Conservation (phyloP, 92 coral and sea anemone species). For the Siderastrea siderea region DNA sequence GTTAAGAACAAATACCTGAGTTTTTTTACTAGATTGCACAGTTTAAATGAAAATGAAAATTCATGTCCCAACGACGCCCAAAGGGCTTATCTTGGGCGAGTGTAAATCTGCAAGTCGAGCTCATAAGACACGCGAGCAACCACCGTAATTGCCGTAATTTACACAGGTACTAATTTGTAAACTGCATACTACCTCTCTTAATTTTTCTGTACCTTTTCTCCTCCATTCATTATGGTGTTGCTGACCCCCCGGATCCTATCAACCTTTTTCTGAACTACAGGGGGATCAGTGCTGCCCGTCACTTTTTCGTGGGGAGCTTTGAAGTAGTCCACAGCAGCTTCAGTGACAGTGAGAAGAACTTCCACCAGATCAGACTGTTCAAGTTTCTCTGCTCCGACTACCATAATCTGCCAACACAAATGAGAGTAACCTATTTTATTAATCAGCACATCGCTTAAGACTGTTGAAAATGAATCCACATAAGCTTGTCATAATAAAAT, state of each 20-base stretch:
- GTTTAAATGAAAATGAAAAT: too few relatives aligned
- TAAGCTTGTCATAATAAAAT: too few relatives aligned
- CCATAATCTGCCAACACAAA: slow-evolving; percentile 37
- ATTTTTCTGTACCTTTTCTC: slow-evolving; percentile 32
- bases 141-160: too few relatives aligned
- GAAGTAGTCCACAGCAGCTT: slow-evolving; percentile 68
- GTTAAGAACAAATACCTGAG: too few relatives aligned
- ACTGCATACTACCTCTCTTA: not conserved
- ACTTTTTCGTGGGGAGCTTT: not conserved
- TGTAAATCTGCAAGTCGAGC: too few relatives aligned
- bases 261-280: slow-evolving; percentile 25
- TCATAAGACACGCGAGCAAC: too few relatives aligned
- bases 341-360: slow-evolving; percentile 62
- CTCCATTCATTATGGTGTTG: not conserved
- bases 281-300: not conserved
- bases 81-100: too few relatives aligned
- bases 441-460: too few relatives aligned
- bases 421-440: not conserved
- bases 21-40: too few relatives aligned
- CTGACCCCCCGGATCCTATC: slow-evolving; percentile 33
- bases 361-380: slow-evolving; percentile 74
- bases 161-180: too few relatives aligned
- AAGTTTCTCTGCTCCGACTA: slow-evolving; percentile 48
- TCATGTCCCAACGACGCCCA: too few relatives aligned
- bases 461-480: too few relatives aligned